phyloP scores from a whole-genome alignment of 2,888 invertebrate species.

The Meteorus colon region DNA sequence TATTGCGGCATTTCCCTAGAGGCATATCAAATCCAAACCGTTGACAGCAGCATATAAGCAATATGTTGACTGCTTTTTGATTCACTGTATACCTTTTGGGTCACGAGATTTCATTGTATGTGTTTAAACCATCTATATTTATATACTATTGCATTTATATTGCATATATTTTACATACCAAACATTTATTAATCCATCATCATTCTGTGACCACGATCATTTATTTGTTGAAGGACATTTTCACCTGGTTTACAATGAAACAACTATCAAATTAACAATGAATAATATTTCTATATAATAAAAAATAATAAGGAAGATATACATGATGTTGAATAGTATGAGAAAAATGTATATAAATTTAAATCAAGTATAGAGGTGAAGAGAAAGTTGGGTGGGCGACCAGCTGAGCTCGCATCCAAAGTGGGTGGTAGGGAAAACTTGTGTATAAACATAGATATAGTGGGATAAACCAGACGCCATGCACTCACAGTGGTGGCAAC shows the following conservation, averaged over 20 bases:
- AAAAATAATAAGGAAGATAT: background rate
- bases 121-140: constrained; percentile 21
- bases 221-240: constrained; percentile 10
- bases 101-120: constrained; percentile 49
- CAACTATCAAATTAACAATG: background rate
- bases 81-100: constrained; percentile 46
- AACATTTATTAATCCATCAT: constrained; percentile 6
- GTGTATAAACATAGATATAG: background rate
- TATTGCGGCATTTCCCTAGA: constrained; percentile 48
- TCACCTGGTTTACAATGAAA: constrained; percentile 1
- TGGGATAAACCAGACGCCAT: constrained; percentile 37
- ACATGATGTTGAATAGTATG: background rate
- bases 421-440: constrained; percentile 24
- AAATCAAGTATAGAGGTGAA: constrained; percentile 26
- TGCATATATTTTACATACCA: background rate
- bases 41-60: constrained; percentile 35
- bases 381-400: constrained; percentile 38
- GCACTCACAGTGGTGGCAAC: constrained; percentile 50
- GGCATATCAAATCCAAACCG: constrained; percentile 48
- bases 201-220: background rate
- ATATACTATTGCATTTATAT: background rate
- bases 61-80: constrained; percentile 44
- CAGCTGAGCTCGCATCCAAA: constrained; percentile 31
- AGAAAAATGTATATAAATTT: background rate
- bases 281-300: background rate